Evolutionary conservation across 2,797 vertebrate species (phyloP), one percentile per base, ranked within the genome.

Genomic region (Trachurus trachurus): DNA sequence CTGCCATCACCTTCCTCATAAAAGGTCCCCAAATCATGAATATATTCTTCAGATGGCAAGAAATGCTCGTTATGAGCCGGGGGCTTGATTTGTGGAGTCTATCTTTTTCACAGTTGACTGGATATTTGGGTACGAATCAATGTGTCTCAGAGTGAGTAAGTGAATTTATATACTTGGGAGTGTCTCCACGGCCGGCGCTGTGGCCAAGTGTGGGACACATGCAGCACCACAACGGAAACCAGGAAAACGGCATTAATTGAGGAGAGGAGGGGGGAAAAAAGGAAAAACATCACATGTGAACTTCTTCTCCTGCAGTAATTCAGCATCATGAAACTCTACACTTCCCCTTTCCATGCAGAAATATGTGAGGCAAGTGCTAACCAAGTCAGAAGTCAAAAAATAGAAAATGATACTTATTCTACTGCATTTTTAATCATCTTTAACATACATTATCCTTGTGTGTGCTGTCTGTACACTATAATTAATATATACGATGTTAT

Each of bases 1-100:
- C 95, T 96, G 95, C 96, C 96, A 96, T 96, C 93, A 94, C 95
- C 91, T 93, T 94, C 94, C 96, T 97, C 96, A 96, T 94, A 96
- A 96, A 97, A 96, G 85, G 80, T 85, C 84, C 85, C 85, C 82
- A 89, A 90, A 93, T 93, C 91, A 77, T 90, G 87, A 94, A 92
- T 88, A 83, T 90, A 92, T 92, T 91, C 87, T 90, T 93, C 61
- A 86, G 82, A 90, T 88, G 91, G 82, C 82, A 82, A 89, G 79
- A 90, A 90, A 88, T 84, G 88, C 85, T 90, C 85, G 74, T 91
- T 92, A 91, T 87, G 76, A 77, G 66, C 64, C 26, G 39, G 68
- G 70, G 70, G 64, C 66, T 84, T 87, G 83, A 93, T 88, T 89
- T 92, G 89, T 92, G 83, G 78, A 75, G 71, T 88, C 87, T 88